Conservation (phyloP, 2,113 vertebrate species). For the Corydoras sp. region DNA sequence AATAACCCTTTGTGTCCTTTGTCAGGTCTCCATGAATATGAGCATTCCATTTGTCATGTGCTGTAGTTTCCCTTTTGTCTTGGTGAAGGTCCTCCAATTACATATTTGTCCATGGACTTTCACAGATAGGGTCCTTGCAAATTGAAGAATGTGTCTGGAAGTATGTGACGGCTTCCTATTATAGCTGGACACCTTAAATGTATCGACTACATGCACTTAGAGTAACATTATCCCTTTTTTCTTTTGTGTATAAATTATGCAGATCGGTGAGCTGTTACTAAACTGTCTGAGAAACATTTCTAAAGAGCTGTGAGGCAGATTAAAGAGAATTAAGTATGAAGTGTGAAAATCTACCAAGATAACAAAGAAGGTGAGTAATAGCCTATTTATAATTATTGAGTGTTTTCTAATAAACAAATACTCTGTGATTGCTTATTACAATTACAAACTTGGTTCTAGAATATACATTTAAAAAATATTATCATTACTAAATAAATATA, state of each 20-base stretch:
- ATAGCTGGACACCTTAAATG: slow-evolving; percentile 61
- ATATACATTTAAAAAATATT: no score
- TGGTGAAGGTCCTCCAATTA: slow-evolving; percentile 21
- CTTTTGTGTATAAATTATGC: slow-evolving; percentile 79
- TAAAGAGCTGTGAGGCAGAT: slow-evolving; percentile 46
- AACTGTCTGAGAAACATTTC: slow-evolving; percentile 73
- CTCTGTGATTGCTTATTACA: background rate
- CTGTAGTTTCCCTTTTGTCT: slow-evolving; percentile 39
- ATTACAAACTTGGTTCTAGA: no score
- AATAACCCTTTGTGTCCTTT: slow-evolving; percentile 41
- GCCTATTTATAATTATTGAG: no score
- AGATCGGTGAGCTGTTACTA: slow-evolving; percentile 68
- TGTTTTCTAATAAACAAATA: background rate
- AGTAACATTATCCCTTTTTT: slow-evolving; percentile 79
- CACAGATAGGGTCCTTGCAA: slow-evolving; percentile 31
- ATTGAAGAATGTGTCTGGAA: slow-evolving; percentile 42
- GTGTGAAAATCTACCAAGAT: no score
- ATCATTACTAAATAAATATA: no score
- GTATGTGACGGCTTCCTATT: slow-evolving; percentile 46
- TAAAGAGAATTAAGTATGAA: slow-evolving; percentile 1
- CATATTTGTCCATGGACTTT: slow-evolving; percentile 31
- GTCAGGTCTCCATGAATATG: slow-evolving; percentile 55
- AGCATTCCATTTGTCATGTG: slow-evolving; percentile 53
- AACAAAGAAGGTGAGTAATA: slow-evolving; percentile 15
- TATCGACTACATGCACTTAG: slow-evolving; percentile 57